Base-by-base conservation (phyloP, 2,888 invertebrate genomes). In the Tetanocera ferruginea region DNA sequence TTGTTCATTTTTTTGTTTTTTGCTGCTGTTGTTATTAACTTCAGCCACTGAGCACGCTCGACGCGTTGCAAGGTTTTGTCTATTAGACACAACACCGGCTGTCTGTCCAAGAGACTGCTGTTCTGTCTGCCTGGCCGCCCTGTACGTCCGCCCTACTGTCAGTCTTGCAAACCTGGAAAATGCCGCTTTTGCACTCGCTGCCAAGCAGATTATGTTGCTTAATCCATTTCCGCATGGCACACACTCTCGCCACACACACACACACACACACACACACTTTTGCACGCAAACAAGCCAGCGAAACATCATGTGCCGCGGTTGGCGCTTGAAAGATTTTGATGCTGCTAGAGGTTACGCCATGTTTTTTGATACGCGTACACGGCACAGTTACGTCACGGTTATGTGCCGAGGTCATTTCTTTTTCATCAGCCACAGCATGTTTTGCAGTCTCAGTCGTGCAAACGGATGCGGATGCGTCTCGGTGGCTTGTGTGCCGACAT, bases 401-500 rank as follows among this genome's bases (percentile, higher is more conserved):
- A 25, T 28, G 69, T 3, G 43, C 6, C 49, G 69, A 49, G 37
- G 34, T 37, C 37, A 66, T 17, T 17, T 66, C 25, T 55, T 70
- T 70, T 55, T 11, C 37, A 23, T 55, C 37, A 34, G 23, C 57
- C 57, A 19, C 51, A 67, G 4, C 23, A 25, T 70, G 23, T 31
- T 17, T 70, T 6, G 23, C 9, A 11, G n/a, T n/a, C 43, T 34
- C 31, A 19, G 72, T 55, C 72, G 23, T 52, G 64, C n/a, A 43
- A 19, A 28, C 51, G 74, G 31, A 74, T 64, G 64, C 52, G 74
- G 43, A 49, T 23, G 37, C 49, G 37, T 34, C 69, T 28, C 43
- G 14, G 69, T 43, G 75, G 75, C 55, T 67, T 75, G 75, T 67
- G 75, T 23, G 71, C 78, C 73, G 79, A 77, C 80, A 80, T 79